phyloP scores from a whole-genome alignment of 1,140 invertebrate species.

The Apis laboriosa region DNA sequence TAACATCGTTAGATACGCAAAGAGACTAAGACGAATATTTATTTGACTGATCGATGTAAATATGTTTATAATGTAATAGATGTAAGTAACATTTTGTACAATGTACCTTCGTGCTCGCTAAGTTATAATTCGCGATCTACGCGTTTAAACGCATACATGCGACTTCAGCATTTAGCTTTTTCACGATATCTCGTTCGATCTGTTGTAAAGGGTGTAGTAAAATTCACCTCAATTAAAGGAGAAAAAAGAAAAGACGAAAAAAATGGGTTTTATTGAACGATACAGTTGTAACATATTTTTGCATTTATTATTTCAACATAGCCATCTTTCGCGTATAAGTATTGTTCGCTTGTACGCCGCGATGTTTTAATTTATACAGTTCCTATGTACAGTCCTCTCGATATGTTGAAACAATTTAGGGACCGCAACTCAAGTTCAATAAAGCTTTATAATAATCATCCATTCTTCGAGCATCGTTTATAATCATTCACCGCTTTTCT shows the following conservation, averaged over 20 bases:
- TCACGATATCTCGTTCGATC: constrained; percentile 28
- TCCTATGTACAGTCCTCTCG: constrained; percentile 53
- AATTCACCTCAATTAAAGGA: constrained; percentile 9
- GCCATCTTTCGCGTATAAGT: neutral
- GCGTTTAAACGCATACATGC: constrained; percentile 16
- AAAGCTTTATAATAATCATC: constrained; percentile 55
- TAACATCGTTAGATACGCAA: constrained; percentile 42
- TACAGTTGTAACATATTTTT: constrained; percentile 32
- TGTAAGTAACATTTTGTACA: constrained; percentile 57
- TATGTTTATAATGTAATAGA: constrained; percentile 71
- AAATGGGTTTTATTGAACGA: constrained; percentile 60
- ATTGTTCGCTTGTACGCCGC: constrained; percentile 23
- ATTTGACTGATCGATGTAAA: constrained; percentile 79
- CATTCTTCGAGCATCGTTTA: constrained; percentile 24
- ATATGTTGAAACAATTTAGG: constrained; percentile 19
- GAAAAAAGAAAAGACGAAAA: neutral
- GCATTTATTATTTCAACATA: constrained; percentile 42
- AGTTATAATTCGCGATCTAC: constrained; percentile 45
- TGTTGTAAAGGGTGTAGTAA: constrained; percentile 6
- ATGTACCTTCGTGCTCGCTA: constrained; percentile 59
- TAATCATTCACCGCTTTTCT: constrained; percentile 20
- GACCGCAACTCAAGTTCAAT: constrained; percentile 54
- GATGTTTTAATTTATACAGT: constrained; percentile 52
- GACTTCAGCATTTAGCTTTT: constrained; percentile 45
- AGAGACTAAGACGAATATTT: constrained; percentile 68